Conservation (phyloP, 2,113 vertebrate genomes). For the Daubentonia madagascariensis region DNA sequence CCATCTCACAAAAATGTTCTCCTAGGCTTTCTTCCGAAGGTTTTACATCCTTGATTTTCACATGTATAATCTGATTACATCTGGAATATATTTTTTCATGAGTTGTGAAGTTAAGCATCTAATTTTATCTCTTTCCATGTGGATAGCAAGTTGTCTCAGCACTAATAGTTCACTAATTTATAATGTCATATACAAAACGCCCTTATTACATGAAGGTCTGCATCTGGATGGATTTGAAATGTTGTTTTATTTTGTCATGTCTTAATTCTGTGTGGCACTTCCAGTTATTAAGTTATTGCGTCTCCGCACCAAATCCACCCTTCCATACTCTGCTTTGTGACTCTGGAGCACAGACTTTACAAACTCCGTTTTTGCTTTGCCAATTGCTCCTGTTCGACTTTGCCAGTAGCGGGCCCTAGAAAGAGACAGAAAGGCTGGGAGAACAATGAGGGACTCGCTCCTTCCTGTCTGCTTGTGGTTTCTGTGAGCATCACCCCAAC, state of each 20-base stretch:
- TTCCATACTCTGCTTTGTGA: neutral
- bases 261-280: neutral
- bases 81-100: neutral
- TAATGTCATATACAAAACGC: neutral
- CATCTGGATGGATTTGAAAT: neutral
- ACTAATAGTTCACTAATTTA: neutral
- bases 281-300: no score
- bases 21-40: neutral
- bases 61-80: neutral
- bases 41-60: neutral
- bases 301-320: neutral
- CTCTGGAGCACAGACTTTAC: no score
- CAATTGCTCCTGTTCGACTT: neutral
- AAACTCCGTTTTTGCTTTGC: neutral
- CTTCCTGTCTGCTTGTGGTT: neutral
- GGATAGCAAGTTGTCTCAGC: neutral
- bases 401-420: neutral
- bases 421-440: neutral
- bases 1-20: neutral
- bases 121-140: neutral
- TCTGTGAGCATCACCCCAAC: fast-evolving
- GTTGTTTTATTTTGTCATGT: neutral
- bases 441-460: fast-evolving
- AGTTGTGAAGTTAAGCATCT: neutral
- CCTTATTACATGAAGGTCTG: neutral